Conservation (phyloP, 2,797 vertebrate species). For the Eremophila alpestris region DNA sequence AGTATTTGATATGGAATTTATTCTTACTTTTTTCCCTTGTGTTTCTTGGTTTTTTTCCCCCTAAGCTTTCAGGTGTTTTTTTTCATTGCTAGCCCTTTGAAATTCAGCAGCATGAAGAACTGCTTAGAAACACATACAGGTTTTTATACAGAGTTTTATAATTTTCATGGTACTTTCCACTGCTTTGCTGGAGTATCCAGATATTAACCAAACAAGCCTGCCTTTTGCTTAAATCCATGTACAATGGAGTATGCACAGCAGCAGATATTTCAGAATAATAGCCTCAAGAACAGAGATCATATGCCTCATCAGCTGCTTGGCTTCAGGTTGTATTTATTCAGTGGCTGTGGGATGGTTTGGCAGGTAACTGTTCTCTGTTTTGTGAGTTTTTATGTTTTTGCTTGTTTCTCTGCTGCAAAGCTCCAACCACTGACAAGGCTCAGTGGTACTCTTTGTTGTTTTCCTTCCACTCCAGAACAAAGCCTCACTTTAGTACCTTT, state of each 20-base stretch:
- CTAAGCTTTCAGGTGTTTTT: background rate
- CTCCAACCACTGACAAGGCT: background rate
- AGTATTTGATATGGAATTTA: background rate
- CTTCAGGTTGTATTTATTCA: background rate
- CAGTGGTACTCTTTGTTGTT: background rate
- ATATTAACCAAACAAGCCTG: background rate
- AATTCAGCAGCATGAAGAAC: background rate
- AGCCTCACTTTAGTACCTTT: background rate
- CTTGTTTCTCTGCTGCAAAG: background rate
- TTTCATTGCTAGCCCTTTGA: background rate
- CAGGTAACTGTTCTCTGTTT: background rate
- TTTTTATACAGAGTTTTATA: background rate
- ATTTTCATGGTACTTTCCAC: background rate
- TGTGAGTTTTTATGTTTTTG: background rate
- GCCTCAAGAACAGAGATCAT: background rate
- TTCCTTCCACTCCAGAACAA: background rate
- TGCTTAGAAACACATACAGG: background rate
- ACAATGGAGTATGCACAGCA: background rate
- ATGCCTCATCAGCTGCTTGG: background rate
- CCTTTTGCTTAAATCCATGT: background rate
- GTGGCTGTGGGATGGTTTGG: background rate
- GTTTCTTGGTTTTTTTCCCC: accelerated
- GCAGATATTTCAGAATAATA: background rate
- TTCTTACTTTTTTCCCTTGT: background rate
- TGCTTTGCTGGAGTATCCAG: background rate